Conservation (phyloP, 2,888 invertebrate genomes). For the Agrilus mali region DNA sequence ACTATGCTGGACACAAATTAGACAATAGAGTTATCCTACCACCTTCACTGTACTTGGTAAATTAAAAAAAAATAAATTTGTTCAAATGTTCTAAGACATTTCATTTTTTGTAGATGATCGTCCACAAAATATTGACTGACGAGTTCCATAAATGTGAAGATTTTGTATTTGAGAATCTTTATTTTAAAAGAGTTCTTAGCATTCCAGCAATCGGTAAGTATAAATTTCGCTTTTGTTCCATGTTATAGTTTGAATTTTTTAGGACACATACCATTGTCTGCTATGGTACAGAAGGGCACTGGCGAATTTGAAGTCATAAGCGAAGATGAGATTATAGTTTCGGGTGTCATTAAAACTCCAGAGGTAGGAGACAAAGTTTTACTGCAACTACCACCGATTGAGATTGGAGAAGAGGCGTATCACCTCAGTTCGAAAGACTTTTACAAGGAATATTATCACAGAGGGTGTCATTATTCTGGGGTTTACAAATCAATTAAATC, state of each 20-base stretch:
- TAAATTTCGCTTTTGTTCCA: not conserved
- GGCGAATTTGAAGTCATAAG: constrained; percentile 31
- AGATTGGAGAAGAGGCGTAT: constrained; percentile 34
- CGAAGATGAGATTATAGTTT: constrained; percentile 54
- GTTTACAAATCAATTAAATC: constrained; percentile 24
- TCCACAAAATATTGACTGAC: constrained; percentile 20
- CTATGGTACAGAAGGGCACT: constrained; percentile 31
- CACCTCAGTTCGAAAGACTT: constrained; percentile 49
- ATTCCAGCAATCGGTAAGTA: constrained; percentile 25
- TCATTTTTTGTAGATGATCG: constrained; percentile 16
- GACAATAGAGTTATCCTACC: constrained; percentile 27
- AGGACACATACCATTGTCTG: constrained; percentile 30
- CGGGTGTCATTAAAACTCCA: constrained; percentile 51
- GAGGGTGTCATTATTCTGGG: constrained; percentile 46
- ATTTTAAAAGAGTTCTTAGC: constrained; percentile 23
- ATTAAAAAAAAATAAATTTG: not conserved
- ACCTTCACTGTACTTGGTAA: constrained; percentile 26
- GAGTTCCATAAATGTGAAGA: constrained; percentile 20
- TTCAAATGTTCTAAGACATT: not conserved
- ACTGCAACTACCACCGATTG: constrained; percentile 34
- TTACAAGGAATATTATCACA: constrained; percentile 55
- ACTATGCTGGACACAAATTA: constrained; percentile 27
- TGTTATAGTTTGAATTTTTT: not conserved
- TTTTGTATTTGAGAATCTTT: constrained; percentile 29
- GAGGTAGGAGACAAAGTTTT: constrained; percentile 43